phyloP scores from a whole-genome alignment of 2,888 invertebrate species.

The Platycheirus rosarum region DNA sequence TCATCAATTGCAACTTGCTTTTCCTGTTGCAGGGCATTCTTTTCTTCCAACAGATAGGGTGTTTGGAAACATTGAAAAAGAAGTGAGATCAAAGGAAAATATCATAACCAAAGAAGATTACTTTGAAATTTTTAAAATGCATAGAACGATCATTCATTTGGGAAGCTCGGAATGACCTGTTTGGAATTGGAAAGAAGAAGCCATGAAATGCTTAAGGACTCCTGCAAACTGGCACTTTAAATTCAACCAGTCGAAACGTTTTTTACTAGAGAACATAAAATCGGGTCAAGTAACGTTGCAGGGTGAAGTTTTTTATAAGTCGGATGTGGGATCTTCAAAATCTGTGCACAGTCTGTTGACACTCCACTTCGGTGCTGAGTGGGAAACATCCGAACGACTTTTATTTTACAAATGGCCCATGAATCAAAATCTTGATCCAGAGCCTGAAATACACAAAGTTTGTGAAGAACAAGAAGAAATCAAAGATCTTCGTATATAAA shows the following conservation, averaged over 20 bases:
- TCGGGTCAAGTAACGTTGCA: conserved; percentile 12
- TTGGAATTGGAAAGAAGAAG: conserved; percentile 4
- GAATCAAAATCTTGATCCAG: not conserved
- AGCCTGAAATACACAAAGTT: not conserved
- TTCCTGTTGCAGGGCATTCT: conserved; percentile 10
- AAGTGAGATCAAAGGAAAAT: too few relatives aligned
- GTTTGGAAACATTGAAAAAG: conserved; percentile 22
- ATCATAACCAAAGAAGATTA: conserved; percentile 1
- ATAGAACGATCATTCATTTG: conserved; percentile 11
- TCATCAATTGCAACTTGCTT: conserved; percentile 10
- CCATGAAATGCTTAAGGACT: not conserved
- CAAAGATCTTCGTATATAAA: too few relatives aligned
- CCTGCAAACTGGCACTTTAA: too few relatives aligned
- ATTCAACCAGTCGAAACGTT: conserved; percentile 25
- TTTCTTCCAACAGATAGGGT: conserved; percentile 35
- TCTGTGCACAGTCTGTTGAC: conserved; percentile 11
- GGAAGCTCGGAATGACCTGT: conserved; percentile 4
- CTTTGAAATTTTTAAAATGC: conserved; percentile 2
- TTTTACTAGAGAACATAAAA: conserved; percentile 11
- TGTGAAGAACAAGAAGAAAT: too few relatives aligned
- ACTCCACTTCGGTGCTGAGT: conserved; percentile 4
- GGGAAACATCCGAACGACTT: conserved; percentile 6
- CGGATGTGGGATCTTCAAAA: conserved; percentile 12
- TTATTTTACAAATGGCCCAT: not conserved
- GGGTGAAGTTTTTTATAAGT: conserved; percentile 28